A percentile compares a stretch with the other conserved stretches of the same genome.
These are phyloP conservation scores for Andrena bucephala DNA, from an alignment of 2,888 invertebrate species.

Conservation along the genomic window DNA sequence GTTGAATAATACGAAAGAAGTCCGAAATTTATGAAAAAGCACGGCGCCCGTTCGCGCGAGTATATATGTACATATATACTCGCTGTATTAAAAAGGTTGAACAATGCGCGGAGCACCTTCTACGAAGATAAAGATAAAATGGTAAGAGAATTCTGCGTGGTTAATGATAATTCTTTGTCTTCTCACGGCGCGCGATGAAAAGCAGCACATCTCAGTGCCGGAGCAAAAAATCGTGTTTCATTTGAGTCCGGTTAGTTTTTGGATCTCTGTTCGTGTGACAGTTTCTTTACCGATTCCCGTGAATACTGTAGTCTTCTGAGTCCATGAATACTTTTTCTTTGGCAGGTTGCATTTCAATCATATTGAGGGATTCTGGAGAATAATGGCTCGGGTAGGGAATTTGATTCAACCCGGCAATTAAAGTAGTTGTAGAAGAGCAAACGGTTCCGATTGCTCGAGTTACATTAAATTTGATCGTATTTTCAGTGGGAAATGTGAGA, in stretches of 20 bases:
- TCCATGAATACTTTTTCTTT: background rate
- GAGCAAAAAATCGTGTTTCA: slow-evolving; percentile 1
- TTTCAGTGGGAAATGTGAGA: background rate
- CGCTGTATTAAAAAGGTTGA: background rate
- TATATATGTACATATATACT: background rate
- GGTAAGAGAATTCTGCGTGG: background rate
- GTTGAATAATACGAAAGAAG: background rate
- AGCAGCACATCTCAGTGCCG: background rate
- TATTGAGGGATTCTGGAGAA: background rate
- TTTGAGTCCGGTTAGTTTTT: background rate
- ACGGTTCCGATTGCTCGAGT: background rate
- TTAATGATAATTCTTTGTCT: slow-evolving; percentile 18
- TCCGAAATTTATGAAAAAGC: background rate
- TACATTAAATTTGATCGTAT: no score
- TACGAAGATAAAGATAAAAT: slow-evolving; percentile 6
- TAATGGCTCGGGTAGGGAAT: background rate
- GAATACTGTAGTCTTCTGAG: background rate
- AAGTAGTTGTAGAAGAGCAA: slow-evolving; percentile 4
- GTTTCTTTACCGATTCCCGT: background rate
- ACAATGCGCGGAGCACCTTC: background rate
- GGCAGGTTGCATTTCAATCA: background rate
- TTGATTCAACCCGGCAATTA: slow-evolving; percentile 3
- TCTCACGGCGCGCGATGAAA: background rate
- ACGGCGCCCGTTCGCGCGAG: background rate
- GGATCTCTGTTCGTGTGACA: background rate